These are phyloP conservation scores for Vanessa atalanta DNA, from an alignment of 1,140 invertebrate species.

Conservation along the genomic window DNA sequence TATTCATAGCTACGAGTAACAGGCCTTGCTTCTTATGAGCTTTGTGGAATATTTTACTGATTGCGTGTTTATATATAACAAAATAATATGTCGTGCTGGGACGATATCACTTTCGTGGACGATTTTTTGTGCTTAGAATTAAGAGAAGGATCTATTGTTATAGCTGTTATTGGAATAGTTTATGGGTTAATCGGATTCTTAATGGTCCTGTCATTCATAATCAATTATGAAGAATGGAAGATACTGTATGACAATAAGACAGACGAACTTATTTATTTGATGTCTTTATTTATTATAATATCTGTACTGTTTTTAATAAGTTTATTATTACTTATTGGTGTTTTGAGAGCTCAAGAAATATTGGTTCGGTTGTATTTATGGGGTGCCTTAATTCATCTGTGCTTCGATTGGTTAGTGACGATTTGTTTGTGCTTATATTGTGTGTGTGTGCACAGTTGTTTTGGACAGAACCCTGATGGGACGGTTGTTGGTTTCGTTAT, in stretches of 20 bases:
- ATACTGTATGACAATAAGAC: slow-evolving; percentile 44
- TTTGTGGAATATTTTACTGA: no score
- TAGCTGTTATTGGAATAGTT: slow-evolving; percentile 41
- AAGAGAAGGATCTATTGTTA: slow-evolving; percentile 40
- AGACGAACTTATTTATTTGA: slow-evolving; percentile 41
- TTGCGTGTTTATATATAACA: no score
- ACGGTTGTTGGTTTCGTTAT: slow-evolving; percentile 29
- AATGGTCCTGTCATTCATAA: slow-evolving; percentile 36
- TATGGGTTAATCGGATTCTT: slow-evolving; percentile 43
- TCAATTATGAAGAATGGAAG: slow-evolving; percentile 45
- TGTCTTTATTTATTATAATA: slow-evolving; percentile 38
- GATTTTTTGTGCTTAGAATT: slow-evolving; percentile 42
- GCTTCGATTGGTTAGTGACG: slow-evolving; percentile 37
- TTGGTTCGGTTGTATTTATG: slow-evolving; percentile 43
- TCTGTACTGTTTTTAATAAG: slow-evolving; percentile 39
- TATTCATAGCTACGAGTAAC: no score
- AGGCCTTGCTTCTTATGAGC: no score
- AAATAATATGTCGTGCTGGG: slow-evolving; percentile 17
- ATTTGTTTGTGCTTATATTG: slow-evolving; percentile 35
- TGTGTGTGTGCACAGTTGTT: slow-evolving; percentile 30
- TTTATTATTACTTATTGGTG: slow-evolving; percentile 41
- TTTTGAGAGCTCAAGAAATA: slow-evolving; percentile 32
- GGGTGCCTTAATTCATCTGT: slow-evolving; percentile 37
- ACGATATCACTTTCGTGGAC: slow-evolving; percentile 13
- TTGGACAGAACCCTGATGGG: slow-evolving; percentile 21